These are phyloP conservation scores for Drosophila limbata DNA, from an alignment of 2,888 invertebrate species.

Conservation along the genomic window DNA sequence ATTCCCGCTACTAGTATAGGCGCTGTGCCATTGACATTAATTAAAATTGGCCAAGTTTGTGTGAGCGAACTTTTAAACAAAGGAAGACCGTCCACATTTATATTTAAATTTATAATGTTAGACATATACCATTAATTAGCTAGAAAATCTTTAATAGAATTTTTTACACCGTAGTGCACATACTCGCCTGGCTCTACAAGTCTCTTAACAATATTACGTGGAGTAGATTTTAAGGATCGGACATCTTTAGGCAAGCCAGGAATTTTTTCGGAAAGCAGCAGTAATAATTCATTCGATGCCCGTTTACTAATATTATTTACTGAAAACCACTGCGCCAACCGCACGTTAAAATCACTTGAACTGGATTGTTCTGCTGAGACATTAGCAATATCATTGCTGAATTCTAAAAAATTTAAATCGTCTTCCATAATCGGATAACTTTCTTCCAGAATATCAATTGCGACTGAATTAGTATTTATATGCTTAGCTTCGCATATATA, in stretches of 20 bases:
- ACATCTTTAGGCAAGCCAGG: background rate
- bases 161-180: background rate
- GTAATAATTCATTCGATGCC: background rate
- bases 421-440: background rate
- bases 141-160: background rate
- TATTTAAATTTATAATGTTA: background rate
- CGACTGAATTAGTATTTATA: background rate
- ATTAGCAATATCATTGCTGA: background rate
- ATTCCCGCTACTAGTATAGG: background rate
- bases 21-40: background rate
- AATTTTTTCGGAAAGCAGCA: background rate
- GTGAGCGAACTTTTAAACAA: background rate
- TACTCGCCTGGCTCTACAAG: background rate
- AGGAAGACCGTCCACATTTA: background rate
- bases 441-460: background rate
- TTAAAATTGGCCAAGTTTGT: slow-evolving; percentile 2
- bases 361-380: too few relatives aligned
- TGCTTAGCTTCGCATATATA: too few relatives aligned
- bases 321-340: too few relatives aligned
- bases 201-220: too few relatives aligned
- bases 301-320: background rate
- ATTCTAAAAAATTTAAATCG: background rate
- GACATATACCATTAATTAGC: background rate
- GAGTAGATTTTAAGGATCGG: too few relatives aligned
- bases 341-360: too few relatives aligned